These are phyloP conservation scores for Takifugu bimaculatus DNA, from an alignment of 2,113 vertebrate species.

Conservation along the genomic window DNA sequence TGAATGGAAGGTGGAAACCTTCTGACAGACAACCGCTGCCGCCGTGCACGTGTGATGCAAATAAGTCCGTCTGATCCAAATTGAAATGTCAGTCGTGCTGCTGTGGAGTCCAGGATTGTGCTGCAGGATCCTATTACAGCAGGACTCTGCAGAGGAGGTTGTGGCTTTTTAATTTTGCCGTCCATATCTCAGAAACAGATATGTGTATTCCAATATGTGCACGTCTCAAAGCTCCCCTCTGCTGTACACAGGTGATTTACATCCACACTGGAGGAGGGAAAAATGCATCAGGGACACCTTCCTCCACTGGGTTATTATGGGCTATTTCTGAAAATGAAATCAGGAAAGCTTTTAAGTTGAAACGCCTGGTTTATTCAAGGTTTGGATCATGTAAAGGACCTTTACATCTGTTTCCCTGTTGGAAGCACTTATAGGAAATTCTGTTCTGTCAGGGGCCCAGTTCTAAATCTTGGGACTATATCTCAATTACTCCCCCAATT, in stretches of 20 bases:
- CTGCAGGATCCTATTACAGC: background rate
- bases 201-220: background rate
- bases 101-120: background rate
- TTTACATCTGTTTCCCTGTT: slow-evolving; percentile 16
- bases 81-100: slow-evolving; percentile 16
- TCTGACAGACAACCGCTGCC: slow-evolving; percentile 1
- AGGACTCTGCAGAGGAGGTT: slow-evolving; percentile 15
- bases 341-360: background rate
- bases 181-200: background rate
- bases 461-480: slow-evolving; percentile 43
- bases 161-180: slow-evolving; percentile 7
- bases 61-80: slow-evolving; percentile 5
- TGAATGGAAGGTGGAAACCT: background rate
- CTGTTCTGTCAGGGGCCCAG: too few relatives aligned
- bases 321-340: background rate
- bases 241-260: background rate
- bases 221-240: slow-evolving; percentile 1
- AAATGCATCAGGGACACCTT: background rate
- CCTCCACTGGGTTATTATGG: slow-evolving; percentile 41
- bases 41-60: slow-evolving; percentile 7
- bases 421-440: background rate
- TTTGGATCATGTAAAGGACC: too few relatives aligned
- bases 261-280: background rate
- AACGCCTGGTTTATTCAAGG: too few relatives aligned
- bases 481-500: slow-evolving; percentile 46